A percentile compares a stretch with the other conserved stretches of the same genome.
phyloP scores from a whole-genome alignment of 2,113 vertebrate species.

The Menura novaehollandiae region DNA sequence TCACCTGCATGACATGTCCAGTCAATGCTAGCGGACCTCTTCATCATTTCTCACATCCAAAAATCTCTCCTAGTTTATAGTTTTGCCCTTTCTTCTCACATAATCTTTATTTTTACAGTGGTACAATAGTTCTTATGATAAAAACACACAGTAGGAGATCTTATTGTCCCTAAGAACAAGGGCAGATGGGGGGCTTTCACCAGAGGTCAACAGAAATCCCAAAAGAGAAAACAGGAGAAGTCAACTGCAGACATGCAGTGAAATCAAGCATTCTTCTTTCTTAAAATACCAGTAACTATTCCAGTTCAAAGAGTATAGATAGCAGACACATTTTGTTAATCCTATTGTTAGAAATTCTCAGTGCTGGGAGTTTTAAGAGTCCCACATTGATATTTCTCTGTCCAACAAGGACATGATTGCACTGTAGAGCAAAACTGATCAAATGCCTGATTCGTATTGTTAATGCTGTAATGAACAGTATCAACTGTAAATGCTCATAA shows the following conservation, averaged over 20 bases:
- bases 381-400: rapidly evolving
- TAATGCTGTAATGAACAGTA: not conserved
- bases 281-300: not conserved
- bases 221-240: not conserved
- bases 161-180: not conserved
- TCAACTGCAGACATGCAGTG: not conserved
- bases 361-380: too few relatives aligned
- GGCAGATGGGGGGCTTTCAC: not conserved
- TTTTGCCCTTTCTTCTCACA: not conserved
- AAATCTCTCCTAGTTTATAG: not conserved
- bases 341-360: not conserved
- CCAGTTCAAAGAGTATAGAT: not conserved
- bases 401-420: not conserved
- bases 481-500: not conserved
- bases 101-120: not conserved
- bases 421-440: not conserved
- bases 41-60: not conserved
- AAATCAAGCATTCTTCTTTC: not conserved
- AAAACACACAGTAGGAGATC: not conserved
- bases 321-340: not conserved
- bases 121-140: not conserved
- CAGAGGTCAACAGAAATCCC: not conserved
- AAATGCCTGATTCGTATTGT: rapidly evolving
- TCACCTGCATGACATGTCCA: rapidly evolving
- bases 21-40: not conserved